Percentiles rank a stretch among this genome's conserved stretches.
Conservation (phyloP, 2,888 invertebrate genomes). For the Julus scandinavius region DNA sequence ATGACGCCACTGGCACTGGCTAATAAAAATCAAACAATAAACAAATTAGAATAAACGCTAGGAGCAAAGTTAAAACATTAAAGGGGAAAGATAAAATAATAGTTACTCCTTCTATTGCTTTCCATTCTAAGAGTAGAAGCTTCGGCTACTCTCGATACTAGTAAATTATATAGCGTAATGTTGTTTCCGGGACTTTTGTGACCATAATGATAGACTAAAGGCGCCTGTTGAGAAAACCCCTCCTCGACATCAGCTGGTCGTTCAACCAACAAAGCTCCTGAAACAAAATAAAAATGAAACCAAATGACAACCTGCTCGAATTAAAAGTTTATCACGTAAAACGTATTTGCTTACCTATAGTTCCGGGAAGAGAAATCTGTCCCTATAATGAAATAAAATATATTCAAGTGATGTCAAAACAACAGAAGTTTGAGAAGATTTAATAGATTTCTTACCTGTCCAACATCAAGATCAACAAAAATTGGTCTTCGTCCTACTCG, state of each 20-base stretch:
- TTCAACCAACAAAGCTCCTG: constrained; percentile 87
- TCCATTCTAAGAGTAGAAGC: constrained; percentile 85
- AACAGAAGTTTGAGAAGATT: too few relatives aligned
- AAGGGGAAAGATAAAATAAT: constrained; percentile 59
- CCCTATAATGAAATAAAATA: constrained; percentile 68
- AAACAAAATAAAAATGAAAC: constrained; percentile 54
- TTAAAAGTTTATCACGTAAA: neutral
- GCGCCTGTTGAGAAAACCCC: constrained; percentile 93
- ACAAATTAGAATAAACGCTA: neutral
- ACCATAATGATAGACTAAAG: constrained; percentile 93
- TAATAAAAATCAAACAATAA: constrained; percentile 59
- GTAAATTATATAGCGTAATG: constrained; percentile 82
- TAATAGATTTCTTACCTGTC: constrained; percentile 71
- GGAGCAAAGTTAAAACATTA: neutral
- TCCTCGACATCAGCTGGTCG: constrained; percentile 93
- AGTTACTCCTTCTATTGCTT: constrained; percentile 83
- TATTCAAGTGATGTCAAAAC: neutral
- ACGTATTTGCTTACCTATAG: constrained; percentile 73
- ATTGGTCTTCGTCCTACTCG: constrained; percentile 84
- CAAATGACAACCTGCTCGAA: neutral
- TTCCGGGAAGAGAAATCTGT: constrained; percentile 89
- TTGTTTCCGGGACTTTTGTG: constrained; percentile 82
- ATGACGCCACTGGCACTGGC: constrained; percentile 78
- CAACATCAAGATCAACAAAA: constrained; percentile 94
- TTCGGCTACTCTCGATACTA: constrained; percentile 85